These are phyloP conservation scores for Cerceris ruficornis DNA, from an alignment of 2,888 invertebrate species.

Conservation along the genomic window DNA sequence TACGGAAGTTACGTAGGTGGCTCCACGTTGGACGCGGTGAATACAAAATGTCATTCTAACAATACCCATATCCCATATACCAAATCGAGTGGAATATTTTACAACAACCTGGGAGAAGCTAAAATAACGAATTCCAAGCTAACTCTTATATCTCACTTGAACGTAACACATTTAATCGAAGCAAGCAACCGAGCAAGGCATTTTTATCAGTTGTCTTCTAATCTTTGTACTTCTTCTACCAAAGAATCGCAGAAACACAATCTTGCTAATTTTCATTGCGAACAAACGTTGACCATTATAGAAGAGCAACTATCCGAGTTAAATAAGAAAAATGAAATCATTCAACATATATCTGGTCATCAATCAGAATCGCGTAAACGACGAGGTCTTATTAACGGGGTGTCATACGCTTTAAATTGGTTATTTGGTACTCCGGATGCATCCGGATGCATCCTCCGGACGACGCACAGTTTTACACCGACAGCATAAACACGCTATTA, in stretches of 20 bases:
- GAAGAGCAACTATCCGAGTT: background rate
- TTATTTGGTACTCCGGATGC: constrained; percentile 21
- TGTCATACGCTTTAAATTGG: constrained; percentile 10
- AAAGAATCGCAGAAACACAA: background rate
- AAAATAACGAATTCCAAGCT: constrained; percentile 6
- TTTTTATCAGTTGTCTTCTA: background rate
- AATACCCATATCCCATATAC: constrained; percentile 1
- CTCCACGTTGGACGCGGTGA: too few relatives aligned
- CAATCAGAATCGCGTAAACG: background rate
- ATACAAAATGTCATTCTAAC: too few relatives aligned
- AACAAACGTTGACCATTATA: constrained; percentile 1
- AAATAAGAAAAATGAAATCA: background rate
- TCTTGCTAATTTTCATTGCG: constrained; percentile 3
- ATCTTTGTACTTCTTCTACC: background rate
- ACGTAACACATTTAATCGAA: constrained; percentile 4
- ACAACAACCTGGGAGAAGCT: background rate
- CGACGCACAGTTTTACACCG: constrained; percentile 17
- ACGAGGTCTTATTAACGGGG: constrained; percentile 14
- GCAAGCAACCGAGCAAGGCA: background rate
- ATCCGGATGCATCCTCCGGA: too few relatives aligned
- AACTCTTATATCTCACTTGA: constrained; percentile 5
- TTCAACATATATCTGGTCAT: background rate
- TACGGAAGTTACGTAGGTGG: too few relatives aligned
- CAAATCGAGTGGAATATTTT: constrained; percentile 9
- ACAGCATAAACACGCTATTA: constrained; percentile 9